A percentile compares a stretch with the other conserved stretches of the same genome.
These are phyloP conservation scores for Arenaria interpres DNA, from an alignment of 2,113 vertebrate genomes.

Conservation along the genomic window DNA sequence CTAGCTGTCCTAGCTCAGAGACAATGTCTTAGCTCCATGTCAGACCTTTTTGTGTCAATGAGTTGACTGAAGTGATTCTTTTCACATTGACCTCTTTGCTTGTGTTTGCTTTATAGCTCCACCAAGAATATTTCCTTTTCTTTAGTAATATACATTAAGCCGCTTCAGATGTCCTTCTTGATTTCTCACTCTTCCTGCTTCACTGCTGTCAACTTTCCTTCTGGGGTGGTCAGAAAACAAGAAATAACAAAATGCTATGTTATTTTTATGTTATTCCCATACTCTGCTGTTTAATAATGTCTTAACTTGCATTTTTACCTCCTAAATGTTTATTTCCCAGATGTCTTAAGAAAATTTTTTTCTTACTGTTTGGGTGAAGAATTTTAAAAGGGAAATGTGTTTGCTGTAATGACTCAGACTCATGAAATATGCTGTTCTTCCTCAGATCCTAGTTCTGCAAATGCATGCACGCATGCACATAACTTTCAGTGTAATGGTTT, in stretches of 20 bases:
- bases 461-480: fast-evolving
- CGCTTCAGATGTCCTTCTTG: neutral
- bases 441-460: neutral
- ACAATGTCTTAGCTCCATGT: neutral
- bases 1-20: neutral
- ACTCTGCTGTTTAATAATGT: neutral
- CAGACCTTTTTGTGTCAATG: neutral
- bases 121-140: neutral
- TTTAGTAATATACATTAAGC: neutral
- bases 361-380: neutral
- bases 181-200: neutral
- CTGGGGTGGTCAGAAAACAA: neutral
- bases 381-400: neutral
- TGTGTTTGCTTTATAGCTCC: neutral
- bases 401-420: neutral
- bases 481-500: neutral
- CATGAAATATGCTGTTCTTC: neutral
- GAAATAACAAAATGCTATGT: neutral
- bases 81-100: neutral
- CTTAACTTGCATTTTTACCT: neutral
- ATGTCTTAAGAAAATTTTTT: neutral
- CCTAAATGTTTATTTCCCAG: neutral
- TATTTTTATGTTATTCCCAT: neutral
- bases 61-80: neutral
- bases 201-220: neutral